Base-by-base conservation (phyloP, 2,797 vertebrate species). In the Aldrovandia affinis region DNA sequence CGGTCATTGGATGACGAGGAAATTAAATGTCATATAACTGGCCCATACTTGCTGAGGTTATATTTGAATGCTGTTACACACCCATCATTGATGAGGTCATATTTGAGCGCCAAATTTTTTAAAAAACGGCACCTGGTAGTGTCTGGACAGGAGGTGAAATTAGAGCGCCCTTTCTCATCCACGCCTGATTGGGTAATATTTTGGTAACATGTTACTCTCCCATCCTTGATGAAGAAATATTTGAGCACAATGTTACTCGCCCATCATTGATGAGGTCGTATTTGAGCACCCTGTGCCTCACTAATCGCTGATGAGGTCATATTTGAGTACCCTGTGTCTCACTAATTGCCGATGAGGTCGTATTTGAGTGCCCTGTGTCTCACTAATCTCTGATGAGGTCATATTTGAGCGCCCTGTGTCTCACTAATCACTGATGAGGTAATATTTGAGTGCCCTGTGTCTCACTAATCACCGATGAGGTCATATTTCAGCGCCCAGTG, bases 301-400 rank as follows among this genome's bases (percentile, higher is more conserved):
- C 28, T 15, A 10, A 8, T 68, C 9, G 30, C 33, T 68, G 22
- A 61, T 61, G 57, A 18, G 10, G 22, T 61, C 14, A 42, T 54
- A 18, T 54, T 54, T n/a, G n/a, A n/a, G n/a, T n/a, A n/a, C n/a
- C n/a, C n/a, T n/a, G n/a, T n/a, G n/a, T n/a, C n/a, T n/a, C n/a
- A n/a, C n/a, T n/a, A n/a, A n/a, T n/a, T n/a, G n/a, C n/a, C 52
- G 59, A 61, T 25, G 22, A n/a, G 59, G 59, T n/a, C 25, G 28
- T 47, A 47, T 79, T 52, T 50, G n/a, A 52, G 12, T 14, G 4
- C 39, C 70, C 28, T 42, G 30, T 93, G 93, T n/a, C 12, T 20
- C 90, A 93, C 96, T 95, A 95, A 7, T 96, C 95, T 82, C 85
- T 94, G 86, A 96, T 96, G 80, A 96, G 90, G 90, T 96, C 95